Evolutionary conservation across 53 echinoderm and acorn worm species (phyloP).

Genomic region (Apostichopus leukothele): DNA sequence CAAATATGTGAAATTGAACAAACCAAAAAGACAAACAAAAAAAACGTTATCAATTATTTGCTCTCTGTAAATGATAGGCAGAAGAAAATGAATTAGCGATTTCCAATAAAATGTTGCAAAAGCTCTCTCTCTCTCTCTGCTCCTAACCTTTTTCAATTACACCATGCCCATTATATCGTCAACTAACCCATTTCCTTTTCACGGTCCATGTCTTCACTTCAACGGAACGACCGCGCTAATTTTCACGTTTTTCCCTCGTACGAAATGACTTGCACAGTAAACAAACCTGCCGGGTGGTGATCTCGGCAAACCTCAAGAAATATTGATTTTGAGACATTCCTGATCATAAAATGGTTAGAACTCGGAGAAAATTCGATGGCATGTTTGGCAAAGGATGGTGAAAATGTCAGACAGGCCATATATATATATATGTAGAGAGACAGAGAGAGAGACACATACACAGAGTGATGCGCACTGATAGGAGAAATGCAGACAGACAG

Average conservation of each 20-base stretch:
- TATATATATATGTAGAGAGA: not conserved
- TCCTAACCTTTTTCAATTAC: conserved; percentile 2
- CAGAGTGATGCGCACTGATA: not conserved
- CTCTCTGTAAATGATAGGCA: conserved; percentile 10
- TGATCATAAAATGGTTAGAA: conserved; percentile 18
- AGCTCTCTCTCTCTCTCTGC: not conserved
- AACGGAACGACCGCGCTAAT: conserved; percentile 3
- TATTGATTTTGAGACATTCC: conserved; percentile 18
- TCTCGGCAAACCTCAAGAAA: conserved; percentile 10
- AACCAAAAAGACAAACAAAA: not conserved
- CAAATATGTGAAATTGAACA: conserved; percentile 1
- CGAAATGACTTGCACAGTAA: conserved; percentile 11
- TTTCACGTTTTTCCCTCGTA: conserved; percentile 11
- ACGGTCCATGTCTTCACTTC: conserved; percentile 9
- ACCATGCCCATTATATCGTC: conserved; percentile 6
- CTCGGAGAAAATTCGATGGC: not conserved
- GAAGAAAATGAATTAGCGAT: conserved; percentile 11
- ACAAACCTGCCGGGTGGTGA: conserved; percentile 14
- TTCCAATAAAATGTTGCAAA: conserved; percentile 7
- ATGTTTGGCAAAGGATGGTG: not conserved
- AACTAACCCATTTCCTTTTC: conserved; percentile 18
- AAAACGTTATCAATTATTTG: not conserved
- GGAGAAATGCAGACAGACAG: not conserved
- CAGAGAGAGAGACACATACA: no score
- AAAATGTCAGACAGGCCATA: conserved; percentile 18